Conservation (phyloP, 23 tunicate species). For the Styela plicata region DNA sequence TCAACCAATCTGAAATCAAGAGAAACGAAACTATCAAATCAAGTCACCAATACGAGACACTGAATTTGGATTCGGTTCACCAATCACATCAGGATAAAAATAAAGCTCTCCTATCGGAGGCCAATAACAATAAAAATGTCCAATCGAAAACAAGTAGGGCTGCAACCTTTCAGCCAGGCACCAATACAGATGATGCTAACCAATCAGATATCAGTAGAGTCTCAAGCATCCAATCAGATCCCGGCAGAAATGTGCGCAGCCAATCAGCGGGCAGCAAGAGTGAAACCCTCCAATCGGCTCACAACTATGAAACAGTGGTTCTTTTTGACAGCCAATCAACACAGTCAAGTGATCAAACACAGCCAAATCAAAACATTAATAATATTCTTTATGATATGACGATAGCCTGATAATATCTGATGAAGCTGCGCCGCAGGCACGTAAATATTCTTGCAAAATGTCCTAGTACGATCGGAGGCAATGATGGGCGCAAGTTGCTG, state of each 20-base stretch:
- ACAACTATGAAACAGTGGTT: not conserved
- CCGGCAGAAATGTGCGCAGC: too few species aligned
- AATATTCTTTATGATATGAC: not conserved
- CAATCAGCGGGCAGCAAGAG: not conserved
- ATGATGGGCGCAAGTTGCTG: too few species aligned
- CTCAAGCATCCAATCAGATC: not conserved
- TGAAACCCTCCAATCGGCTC: not conserved
- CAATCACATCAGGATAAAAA: not conserved
- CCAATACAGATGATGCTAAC: not conserved
- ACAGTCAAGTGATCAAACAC: not conserved
- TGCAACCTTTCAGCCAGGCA: not conserved
- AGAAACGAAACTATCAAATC: not conserved
- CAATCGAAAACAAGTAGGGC: not conserved
- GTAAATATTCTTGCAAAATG: too few species aligned
- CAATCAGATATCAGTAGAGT: not conserved
- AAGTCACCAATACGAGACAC: not conserved
- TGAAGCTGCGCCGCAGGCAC: too few species aligned
- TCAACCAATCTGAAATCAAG: not conserved
- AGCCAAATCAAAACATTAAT: not conserved
- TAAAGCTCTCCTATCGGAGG: not conserved
- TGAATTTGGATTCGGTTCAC: not conserved
- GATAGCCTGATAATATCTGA: too few species aligned
- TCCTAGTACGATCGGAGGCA: too few species aligned
- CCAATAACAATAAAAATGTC: not conserved
- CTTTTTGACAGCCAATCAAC: not conserved